phyloP scores from a whole-genome alignment of 92 coral and sea anemone genomes.

The Parazoanthus atlanticus region DNA sequence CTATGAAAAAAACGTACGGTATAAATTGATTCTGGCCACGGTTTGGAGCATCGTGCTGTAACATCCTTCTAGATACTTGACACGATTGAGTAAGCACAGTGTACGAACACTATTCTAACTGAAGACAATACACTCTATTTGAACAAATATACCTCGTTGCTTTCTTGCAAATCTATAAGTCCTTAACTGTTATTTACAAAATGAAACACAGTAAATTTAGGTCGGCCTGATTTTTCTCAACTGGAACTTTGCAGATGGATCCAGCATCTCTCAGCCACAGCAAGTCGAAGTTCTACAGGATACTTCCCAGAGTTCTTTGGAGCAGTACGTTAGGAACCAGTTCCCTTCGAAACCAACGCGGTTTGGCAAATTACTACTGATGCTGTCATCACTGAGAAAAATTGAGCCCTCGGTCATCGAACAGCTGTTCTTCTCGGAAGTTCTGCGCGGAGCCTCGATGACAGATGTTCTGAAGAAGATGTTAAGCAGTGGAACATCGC shows the following conservation, averaged over 20 bases:
- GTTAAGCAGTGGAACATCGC: constrained; percentile 62
- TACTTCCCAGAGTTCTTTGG: constrained; percentile 90
- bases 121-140: too few relatives aligned
- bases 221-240: background rate
- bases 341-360: constrained; percentile 81
- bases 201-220: background rate
- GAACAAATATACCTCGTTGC: too few relatives aligned
- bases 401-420: constrained; percentile 86
- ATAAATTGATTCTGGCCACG: too few relatives aligned
- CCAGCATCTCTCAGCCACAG: constrained; percentile 78
- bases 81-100: too few relatives aligned
- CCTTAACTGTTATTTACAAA: background rate
- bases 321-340: constrained; percentile 84
- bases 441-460: constrained; percentile 91
- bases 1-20: too few relatives aligned
- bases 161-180: too few relatives aligned
- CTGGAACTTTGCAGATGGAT: constrained; percentile 61
- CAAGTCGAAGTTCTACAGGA: constrained; percentile 86
- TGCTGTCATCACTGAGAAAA: constrained; percentile 82
- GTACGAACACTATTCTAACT: too few relatives aligned
- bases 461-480: constrained; percentile 84
- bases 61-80: too few relatives aligned
- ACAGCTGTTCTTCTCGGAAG: constrained; percentile 90
- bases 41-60: too few relatives aligned
- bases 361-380: constrained; percentile 86